phyloP scores from a whole-genome alignment of 2,797 vertebrate genomes.

The Euthynnus affinis region DNA sequence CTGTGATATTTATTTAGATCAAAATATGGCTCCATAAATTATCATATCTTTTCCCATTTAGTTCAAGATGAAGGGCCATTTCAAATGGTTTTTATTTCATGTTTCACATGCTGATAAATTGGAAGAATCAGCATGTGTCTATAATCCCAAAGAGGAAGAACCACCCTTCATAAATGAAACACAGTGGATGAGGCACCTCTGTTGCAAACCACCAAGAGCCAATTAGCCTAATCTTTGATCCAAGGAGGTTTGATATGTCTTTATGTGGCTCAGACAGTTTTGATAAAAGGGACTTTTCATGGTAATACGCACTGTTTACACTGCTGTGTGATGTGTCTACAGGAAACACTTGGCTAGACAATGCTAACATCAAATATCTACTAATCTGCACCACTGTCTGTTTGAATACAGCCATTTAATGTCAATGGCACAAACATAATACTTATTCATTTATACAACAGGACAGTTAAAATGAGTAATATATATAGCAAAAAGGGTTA shows the following conservation, averaged over 20 bases:
- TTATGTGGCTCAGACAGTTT: conserved; percentile 40
- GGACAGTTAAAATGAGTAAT: neutral
- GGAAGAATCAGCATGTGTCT: conserved; percentile 38
- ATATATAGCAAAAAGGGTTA: neutral
- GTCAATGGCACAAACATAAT: neutral
- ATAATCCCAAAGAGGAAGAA: conserved; percentile 46
- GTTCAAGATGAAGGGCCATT: neutral
- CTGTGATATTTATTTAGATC: conserved; percentile 21
- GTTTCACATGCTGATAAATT: conserved; percentile 29
- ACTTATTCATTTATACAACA: neutral
- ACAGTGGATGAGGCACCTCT: conserved; percentile 45
- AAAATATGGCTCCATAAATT: conserved; percentile 41
- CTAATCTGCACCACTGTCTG: neutral
- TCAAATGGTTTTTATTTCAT: neutral
- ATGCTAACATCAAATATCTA: conserved; percentile 24
- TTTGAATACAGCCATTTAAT: conserved; percentile 19
- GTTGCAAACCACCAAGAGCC: conserved; percentile 58
- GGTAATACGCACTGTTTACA: conserved; percentile 23
- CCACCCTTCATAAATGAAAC: conserved; percentile 71
- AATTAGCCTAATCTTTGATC: conserved; percentile 67
- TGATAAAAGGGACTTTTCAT: conserved; percentile 43
- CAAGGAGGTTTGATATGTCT: conserved; percentile 44
- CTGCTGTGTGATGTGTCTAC: conserved; percentile 15
- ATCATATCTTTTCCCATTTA: conserved; percentile 23
- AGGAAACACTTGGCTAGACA: conserved; percentile 18